These are phyloP conservation scores for Thereva unica DNA, from an alignment of 2,888 invertebrate genomes.

Conservation along the genomic window DNA sequence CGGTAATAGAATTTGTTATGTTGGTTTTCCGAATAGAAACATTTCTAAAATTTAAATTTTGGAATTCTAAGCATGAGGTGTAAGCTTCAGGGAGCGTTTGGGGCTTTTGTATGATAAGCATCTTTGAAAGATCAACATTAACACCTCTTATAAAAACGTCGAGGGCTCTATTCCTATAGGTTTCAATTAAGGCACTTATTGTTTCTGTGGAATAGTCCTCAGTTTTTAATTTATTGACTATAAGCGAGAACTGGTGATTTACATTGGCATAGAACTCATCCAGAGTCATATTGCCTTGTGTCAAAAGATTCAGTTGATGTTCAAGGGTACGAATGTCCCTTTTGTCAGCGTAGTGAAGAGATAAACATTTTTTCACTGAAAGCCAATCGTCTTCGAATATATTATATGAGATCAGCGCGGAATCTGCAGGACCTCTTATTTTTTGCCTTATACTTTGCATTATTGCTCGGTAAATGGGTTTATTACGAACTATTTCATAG, in stretches of 20 bases:
- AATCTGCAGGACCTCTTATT: conserved; percentile 24
- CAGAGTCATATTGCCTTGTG: conserved; percentile 7
- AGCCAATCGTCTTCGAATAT: conserved; percentile 29
- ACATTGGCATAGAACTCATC: conserved; percentile 35
- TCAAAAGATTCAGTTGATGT: conserved; percentile 1
- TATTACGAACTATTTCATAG: conserved; percentile 22
- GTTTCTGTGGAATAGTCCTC: conserved; percentile 42
- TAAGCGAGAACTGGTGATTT: conserved; percentile 41
- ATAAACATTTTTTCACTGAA: conserved; percentile 31
- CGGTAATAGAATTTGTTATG: not conserved
- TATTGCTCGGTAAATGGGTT: conserved; percentile 1
- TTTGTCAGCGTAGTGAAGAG: conserved; percentile 29
- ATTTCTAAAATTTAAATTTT: conserved; percentile 31
- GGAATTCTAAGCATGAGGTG: conserved; percentile 39
- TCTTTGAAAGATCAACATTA: conserved; percentile 25
- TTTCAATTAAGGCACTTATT: conserved; percentile 37
- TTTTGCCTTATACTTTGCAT: not conserved
- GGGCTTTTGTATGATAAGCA: conserved; percentile 32
- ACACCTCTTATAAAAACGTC: conserved; percentile 42
- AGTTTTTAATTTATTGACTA: conserved; percentile 43
- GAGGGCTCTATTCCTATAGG: conserved; percentile 42
- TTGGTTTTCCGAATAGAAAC: not conserved
- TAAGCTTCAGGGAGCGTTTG: conserved; percentile 38
- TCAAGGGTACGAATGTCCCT: conserved; percentile 15
- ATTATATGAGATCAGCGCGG: conserved; percentile 30